Conservation (phyloP, 2,797 vertebrate genomes). For the Philypnodon macrostomus region DNA sequence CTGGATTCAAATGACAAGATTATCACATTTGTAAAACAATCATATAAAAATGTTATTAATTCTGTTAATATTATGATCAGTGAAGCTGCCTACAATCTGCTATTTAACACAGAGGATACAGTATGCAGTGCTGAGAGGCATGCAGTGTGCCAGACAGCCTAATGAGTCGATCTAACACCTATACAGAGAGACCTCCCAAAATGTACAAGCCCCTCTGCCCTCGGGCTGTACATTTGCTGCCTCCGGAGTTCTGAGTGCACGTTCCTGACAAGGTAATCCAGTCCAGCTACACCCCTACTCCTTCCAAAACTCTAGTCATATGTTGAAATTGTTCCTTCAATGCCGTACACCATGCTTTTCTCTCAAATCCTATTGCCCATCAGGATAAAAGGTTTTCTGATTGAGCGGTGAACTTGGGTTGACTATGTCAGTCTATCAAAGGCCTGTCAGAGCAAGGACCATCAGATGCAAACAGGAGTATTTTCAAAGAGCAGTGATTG, state of each 20-base stretch:
- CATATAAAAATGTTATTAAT: too few species aligned
- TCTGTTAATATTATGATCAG: too few species aligned
- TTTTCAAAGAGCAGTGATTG: constrained; percentile 36
- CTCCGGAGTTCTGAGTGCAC: constrained; percentile 27
- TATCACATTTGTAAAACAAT: too few species aligned
- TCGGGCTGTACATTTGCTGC: constrained; percentile 14
- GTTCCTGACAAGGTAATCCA: constrained; percentile 36
- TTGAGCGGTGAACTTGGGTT: constrained; percentile 20
- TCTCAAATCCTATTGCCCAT: constrained; percentile 1
- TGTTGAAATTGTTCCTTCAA: constrained; percentile 24
- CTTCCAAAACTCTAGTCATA: constrained; percentile 32
- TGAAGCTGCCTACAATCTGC: neutral
- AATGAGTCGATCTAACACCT: constrained; percentile 21
- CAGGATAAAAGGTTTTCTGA: constrained; percentile 28
- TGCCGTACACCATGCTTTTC: neutral
- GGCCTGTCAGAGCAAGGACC: constrained; percentile 6
- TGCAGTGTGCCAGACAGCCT: constrained; percentile 7
- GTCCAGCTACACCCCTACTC: constrained; percentile 25
- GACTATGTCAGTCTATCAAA: constrained; percentile 29
- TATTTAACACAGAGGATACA: neutral
- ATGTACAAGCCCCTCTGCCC: constrained; percentile 13
- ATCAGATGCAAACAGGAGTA: constrained; percentile 21
- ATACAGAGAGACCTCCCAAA: constrained; percentile 6
- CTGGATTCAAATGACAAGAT: too few species aligned
- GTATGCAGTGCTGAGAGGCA: constrained; percentile 12